phyloP scores from a whole-genome alignment of 2,888 invertebrate genomes.

The Lamproptera curius region DNA sequence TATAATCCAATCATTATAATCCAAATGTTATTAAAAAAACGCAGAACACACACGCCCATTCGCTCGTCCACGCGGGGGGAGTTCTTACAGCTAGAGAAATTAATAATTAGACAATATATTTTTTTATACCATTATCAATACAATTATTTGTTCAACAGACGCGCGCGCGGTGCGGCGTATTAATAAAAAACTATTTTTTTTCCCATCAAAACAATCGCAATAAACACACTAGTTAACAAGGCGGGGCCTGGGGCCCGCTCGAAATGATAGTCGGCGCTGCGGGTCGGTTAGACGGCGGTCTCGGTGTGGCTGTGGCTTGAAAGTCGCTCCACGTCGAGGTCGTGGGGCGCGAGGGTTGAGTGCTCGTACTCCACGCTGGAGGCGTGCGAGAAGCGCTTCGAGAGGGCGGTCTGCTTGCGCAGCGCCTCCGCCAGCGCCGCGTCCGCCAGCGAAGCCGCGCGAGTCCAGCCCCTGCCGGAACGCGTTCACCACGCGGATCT shows the following conservation, averaged over 20 bases:
- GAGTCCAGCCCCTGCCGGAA: constrained; percentile 99
- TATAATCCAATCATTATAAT: constrained; percentile 28
- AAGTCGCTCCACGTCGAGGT: constrained; percentile 94
- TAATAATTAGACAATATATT: constrained; percentile 78
- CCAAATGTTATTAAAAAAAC: constrained; percentile 53
- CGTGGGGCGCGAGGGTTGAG: constrained; percentile 92
- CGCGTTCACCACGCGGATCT: constrained; percentile 99
- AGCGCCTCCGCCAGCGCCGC: constrained; percentile 95
- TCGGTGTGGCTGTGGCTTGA: constrained; percentile 96
- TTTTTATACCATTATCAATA: constrained; percentile 21
- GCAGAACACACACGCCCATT: constrained; percentile 72
- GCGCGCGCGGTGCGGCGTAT: constrained; percentile 73
- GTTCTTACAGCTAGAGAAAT: constrained; percentile 72
- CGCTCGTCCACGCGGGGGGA: constrained; percentile 75
- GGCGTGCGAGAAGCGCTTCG: constrained; percentile 94
- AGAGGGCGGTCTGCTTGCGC: constrained; percentile 94
- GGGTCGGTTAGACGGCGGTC: constrained; percentile 88
- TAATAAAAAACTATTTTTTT: constrained; percentile 68
- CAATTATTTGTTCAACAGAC: constrained; percentile 74
- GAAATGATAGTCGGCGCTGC: constrained; percentile 24
- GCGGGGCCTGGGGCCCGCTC: constrained; percentile 34
- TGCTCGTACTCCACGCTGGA: constrained; percentile 93
- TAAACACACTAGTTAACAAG: constrained; percentile 79
- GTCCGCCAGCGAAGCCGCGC: constrained; percentile 94
- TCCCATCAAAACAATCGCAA: constrained; percentile 70